Base-by-base conservation (phyloP, 2,113 vertebrate species). In the Hypocryptadius cinnamomeus region DNA sequence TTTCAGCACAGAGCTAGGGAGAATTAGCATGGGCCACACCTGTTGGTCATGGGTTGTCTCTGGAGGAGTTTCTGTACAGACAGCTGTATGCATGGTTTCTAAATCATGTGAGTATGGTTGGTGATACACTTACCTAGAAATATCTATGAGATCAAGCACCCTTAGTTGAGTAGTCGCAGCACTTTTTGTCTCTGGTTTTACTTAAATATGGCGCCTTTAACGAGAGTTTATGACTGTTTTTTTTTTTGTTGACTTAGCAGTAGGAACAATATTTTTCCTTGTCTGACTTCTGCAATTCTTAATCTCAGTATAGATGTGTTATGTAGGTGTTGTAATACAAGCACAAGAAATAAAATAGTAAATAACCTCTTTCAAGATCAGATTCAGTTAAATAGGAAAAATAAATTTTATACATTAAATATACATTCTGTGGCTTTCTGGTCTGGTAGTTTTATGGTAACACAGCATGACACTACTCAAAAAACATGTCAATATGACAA, bases 71-170 rank as follows among this genome's bases (percentile, higher is more conserved):
- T 74, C 47, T 81, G 11, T 31, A 10, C 5, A 39, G 5, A n/a
- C 6, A 65, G 21, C n/a, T 8, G 0, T 31, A 6, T 31, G 12
- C 0, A 3, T 48, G 4, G 10, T 31, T 13, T 60, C 23, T 45
- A 22, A 19, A 69, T 65, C 57, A 48, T 28, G 10, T 39, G 10
- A 13, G 8, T 50, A 15, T 24, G 19, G 5, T 6, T 83, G 16
- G 13, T 74, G 16, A 53, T 87, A 33, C 7, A 8, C 3, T 72
- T 6, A 22, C 8, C 5, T 45, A 39, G 33, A 81, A 68, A 65
- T 50, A 69, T 72, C 31, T n/a, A 10, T 42, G 22, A 68, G 47
- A 56, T 28, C 21, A 27, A 63, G 31, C 9, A 44, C 6, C 6
- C 6, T 28, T 8, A 79, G 6, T 6, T 86, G 28, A 59, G 35